Evolutionary conservation across 2,797 vertebrate genomes (phyloP).

Genomic region (Parauchenoglanis ngamensis): DNA sequence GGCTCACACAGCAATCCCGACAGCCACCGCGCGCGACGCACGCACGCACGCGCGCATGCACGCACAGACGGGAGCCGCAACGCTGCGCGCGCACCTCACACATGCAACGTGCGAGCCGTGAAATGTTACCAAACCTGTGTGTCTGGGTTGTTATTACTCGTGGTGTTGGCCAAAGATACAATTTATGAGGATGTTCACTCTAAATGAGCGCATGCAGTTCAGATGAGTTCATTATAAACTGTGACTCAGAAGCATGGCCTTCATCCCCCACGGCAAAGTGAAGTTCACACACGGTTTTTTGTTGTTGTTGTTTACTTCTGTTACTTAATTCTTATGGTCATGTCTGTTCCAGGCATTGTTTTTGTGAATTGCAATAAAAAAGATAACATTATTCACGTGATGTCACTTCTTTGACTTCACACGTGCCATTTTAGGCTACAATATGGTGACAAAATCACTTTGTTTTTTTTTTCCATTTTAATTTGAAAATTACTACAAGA

Average conservation of each 20-base stretch:
- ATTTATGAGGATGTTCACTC: neutral
- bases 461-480: too few relatives aligned
- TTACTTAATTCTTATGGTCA: too few relatives aligned
- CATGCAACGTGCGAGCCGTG: slow-evolving; percentile 56
- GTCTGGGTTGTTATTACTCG: neutral
- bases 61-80: slow-evolving; percentile 58
- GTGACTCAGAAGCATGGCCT: neutral
- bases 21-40: slow-evolving; percentile 81
- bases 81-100: slow-evolving; percentile 65
- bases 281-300: neutral
- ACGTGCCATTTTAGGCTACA: too few relatives aligned
- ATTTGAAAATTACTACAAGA: too few relatives aligned
- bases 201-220: neutral
- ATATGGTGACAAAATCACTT: too few relatives aligned
- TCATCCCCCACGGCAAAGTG: neutral
- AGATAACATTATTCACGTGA: too few relatives aligned
- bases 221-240: neutral
- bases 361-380: too few relatives aligned
- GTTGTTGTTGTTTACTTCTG: too few relatives aligned
- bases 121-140: neutral
- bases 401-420: too few relatives aligned
- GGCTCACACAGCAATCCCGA: slow-evolving; percentile 81
- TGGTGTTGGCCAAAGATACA: neutral
- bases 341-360: too few relatives aligned
- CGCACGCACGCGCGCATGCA: neutral